These are phyloP conservation scores for Arnoldichthys spilopterus DNA, from an alignment of 2,797 vertebrate species.

Conservation along the genomic window DNA sequence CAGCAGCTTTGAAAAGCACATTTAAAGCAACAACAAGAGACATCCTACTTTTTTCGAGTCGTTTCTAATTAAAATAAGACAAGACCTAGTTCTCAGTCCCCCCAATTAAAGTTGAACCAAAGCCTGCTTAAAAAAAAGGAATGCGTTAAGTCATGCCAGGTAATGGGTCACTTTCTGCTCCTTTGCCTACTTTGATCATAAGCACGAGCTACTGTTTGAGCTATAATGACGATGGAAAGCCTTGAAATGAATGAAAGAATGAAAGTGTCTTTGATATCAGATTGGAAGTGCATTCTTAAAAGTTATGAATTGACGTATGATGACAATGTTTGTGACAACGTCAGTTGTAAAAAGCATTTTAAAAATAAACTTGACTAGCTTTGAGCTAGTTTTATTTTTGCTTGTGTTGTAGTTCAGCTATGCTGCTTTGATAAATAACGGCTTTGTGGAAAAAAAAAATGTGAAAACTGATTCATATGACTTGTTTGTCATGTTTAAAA, in stretches of 20 bases:
- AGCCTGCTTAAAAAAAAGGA: slow-evolving; percentile 5
- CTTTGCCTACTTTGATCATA: slow-evolving; percentile 36
- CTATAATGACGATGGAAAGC: slow-evolving; percentile 43
- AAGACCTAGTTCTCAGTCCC: slow-evolving; percentile 9
- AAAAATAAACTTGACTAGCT: no score
- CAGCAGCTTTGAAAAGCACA: slow-evolving; percentile 15
- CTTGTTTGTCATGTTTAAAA: no score
- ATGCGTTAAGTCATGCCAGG: slow-evolving; percentile 33
- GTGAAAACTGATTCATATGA: no score
- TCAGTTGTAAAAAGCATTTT: no score
- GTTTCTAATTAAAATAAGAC: slow-evolving; percentile 32
- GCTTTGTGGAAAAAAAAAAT: no score
- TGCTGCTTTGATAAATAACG: no score
- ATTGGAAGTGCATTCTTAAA: no score
- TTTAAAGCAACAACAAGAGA: slow-evolving; percentile 23
- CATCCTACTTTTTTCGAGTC: neutral
- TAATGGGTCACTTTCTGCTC: slow-evolving; percentile 39
- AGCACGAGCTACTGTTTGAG: slow-evolving; percentile 29
- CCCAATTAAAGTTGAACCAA: slow-evolving; percentile 24
- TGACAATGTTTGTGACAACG: no score
- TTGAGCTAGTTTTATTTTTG: no score
- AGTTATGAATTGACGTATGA: neutral
- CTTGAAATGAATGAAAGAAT: no score
- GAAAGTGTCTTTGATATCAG: slow-evolving; percentile 23
- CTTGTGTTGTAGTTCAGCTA: no score